Percentiles rank a stretch among this genome's conserved stretches.
These are phyloP conservation scores for Palythoa heliodiscus DNA, from an alignment of 92 coral and sea anemone species.

Conservation along the genomic window DNA sequence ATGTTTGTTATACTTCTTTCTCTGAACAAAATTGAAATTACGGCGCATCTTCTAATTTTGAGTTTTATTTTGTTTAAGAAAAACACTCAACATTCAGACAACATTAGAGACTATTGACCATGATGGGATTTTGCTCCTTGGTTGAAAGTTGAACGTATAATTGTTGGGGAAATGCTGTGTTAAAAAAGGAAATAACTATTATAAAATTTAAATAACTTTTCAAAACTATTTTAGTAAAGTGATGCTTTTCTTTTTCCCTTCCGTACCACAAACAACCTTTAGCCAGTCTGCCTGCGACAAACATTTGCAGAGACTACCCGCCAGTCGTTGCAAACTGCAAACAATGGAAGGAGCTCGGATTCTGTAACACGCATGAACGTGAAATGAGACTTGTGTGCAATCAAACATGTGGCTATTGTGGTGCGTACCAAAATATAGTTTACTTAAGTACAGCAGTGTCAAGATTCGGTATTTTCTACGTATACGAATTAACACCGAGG, in stretches of 20 bases:
- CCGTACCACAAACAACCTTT: background rate
- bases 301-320: slow-evolving; percentile 68
- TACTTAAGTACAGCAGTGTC: background rate
- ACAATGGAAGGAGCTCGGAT: slow-evolving; percentile 87
- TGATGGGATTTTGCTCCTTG: too few species aligned
- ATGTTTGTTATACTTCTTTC: too few species aligned
- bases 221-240: background rate
- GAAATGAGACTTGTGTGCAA: slow-evolving; percentile 87
- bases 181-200: too few species aligned
- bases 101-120: too few species aligned
- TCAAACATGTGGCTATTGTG: slow-evolving; percentile 70
- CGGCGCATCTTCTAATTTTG: too few species aligned
- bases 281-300: slow-evolving; percentile 36
- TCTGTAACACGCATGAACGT: slow-evolving; percentile 84
- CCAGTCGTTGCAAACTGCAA: slow-evolving; percentile 65
- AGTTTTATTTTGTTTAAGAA: too few species aligned
- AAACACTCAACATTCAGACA: too few species aligned
- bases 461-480: too few species aligned
- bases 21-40: too few species aligned
- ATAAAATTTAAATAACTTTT: too few species aligned
- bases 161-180: too few species aligned
- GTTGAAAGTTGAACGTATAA: too few species aligned
- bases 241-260: background rate
- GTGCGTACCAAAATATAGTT: slow-evolving; percentile 9
- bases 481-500: background rate